Percentiles rank a stretch among this genome's conserved stretches.
Evolutionary conservation across 2,797 vertebrate species (phyloP).

Genomic region (Alectoris magna): DNA sequence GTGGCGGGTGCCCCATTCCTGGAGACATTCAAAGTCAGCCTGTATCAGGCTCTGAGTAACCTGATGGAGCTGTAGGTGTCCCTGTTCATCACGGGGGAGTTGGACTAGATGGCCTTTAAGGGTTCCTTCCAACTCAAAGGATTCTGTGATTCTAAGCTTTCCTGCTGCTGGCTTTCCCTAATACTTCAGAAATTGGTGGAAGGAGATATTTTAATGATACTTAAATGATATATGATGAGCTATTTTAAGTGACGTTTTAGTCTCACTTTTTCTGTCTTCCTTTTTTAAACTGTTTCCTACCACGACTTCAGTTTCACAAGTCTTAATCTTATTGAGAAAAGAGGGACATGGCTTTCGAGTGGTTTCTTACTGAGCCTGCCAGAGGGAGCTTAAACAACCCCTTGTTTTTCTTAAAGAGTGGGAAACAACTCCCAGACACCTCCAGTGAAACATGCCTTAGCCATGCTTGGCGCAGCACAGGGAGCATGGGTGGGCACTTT

Average conservation of each 20-base stretch:
- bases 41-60: no score
- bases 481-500: no score
- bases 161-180: not conserved
- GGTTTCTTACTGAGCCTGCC: not conserved
- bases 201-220: not conserved
- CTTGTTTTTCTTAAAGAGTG: not conserved
- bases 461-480: not conserved
- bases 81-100: no score
- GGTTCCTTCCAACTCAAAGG: no score
- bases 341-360: not conserved
- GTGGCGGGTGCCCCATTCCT: no score
- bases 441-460: not conserved
- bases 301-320: not conserved
- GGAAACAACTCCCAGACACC: not conserved
- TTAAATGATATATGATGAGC: no score
- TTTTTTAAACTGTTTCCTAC: not conserved
- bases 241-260: not conserved
- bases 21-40: no score
- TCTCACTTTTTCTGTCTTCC: not conserved
- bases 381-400: not conserved
- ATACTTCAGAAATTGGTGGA: not conserved
- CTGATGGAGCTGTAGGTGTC: no score
- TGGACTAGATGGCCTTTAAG: no score
- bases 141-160: not conserved
- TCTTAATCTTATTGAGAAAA: not conserved